phyloP scores from a whole-genome alignment of 2,113 vertebrate genomes.

The Tamias sibiricus region DNA sequence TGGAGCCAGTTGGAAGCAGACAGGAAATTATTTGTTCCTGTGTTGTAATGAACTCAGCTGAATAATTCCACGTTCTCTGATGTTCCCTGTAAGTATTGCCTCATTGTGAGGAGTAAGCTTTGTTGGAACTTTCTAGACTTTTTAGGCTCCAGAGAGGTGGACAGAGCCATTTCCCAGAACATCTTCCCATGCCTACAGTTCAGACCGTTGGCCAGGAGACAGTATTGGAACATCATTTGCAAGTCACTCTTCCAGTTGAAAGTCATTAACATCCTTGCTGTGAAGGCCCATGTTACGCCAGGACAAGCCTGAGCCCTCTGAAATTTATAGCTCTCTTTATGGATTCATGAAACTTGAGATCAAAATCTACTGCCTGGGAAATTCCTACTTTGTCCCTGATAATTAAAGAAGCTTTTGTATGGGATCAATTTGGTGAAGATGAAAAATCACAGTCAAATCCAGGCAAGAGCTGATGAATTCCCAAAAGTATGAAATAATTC shows the following conservation, averaged over 20 bases:
- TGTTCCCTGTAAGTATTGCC: background rate
- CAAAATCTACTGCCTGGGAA: background rate
- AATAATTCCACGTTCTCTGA: background rate
- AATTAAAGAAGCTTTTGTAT: background rate
- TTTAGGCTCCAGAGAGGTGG: background rate
- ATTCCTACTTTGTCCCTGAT: background rate
- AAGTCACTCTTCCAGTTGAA: background rate
- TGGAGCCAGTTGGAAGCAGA: background rate
- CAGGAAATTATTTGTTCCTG: background rate
- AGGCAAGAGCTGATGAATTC: background rate
- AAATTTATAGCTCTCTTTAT: slow-evolving; percentile 12
- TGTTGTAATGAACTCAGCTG: background rate
- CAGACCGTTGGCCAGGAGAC: background rate
- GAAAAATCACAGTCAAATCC: background rate
- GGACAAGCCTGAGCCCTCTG: background rate
- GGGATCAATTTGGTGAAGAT: background rate
- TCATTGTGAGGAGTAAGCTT: background rate
- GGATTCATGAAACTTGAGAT: slow-evolving; percentile 22
- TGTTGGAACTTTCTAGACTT: background rate
- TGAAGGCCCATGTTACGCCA: background rate
- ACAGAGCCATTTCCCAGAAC: background rate
- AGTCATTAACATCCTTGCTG: background rate
- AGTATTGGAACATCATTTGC: background rate
- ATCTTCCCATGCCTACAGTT: background rate
- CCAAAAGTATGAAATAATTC: slow-evolving; percentile 28